Conservation (phyloP, 1,140 invertebrate species). For the Hypsibius dujardini region DNA sequence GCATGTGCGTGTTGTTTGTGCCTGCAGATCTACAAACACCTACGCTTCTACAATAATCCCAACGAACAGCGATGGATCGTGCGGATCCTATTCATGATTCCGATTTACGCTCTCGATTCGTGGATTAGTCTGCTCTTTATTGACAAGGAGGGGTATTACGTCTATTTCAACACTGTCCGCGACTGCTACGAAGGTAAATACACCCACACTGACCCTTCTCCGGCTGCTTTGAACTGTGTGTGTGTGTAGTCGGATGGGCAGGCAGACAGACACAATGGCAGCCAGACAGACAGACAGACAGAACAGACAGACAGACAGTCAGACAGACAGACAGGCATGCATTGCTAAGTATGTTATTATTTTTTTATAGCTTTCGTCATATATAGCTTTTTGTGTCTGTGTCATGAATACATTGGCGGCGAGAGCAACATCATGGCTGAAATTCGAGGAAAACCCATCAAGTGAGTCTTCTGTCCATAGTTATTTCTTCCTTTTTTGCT, state of each 20-base stretch:
- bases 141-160: constrained; percentile 89
- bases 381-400: constrained; percentile 95
- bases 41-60: constrained; percentile 64
- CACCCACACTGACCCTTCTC: not conserved
- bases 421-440: constrained; percentile 99
- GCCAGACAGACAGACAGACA: no score
- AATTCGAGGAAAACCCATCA: constrained; percentile 87
- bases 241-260: not conserved
- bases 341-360: no score
- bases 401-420: constrained; percentile 90
- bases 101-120: constrained; percentile 93
- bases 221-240: not conserved
- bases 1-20: constrained; percentile 18
- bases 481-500: constrained; percentile 8
- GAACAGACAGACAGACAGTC: no score
- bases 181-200: constrained; percentile 91
- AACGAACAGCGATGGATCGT: constrained; percentile 98
- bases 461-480: constrained; percentile 35
- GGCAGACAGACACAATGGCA: no score
- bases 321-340: no score
- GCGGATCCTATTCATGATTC: constrained; percentile 93
- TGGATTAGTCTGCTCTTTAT: constrained; percentile 96
- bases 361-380: no score
- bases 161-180: constrained; percentile 95
- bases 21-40: constrained; percentile 82